Conservation (phyloP, 2,797 vertebrate species). For the Trachurus trachurus region DNA sequence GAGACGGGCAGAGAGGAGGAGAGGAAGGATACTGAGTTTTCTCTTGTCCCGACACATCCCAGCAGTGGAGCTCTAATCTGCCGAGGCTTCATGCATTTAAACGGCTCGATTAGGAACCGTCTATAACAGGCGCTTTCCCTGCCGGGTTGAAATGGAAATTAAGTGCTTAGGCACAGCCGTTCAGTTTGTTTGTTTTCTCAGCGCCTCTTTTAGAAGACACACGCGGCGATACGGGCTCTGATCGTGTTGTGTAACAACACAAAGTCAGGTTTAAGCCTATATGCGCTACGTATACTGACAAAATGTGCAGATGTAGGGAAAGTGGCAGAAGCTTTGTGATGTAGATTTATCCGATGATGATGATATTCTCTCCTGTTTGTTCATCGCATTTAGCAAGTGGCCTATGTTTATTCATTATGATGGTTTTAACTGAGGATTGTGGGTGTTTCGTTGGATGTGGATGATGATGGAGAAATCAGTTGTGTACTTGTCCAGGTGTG, state of each 20-base stretch:
- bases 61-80: constrained; percentile 73
- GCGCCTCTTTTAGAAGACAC: constrained; percentile 56
- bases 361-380: constrained; percentile 10
- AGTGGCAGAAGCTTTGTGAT: constrained; percentile 14
- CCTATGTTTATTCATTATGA: background rate
- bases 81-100: constrained; percentile 76
- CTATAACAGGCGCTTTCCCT: constrained; percentile 63
- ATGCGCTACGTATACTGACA: constrained; percentile 1
- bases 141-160: constrained; percentile 68
- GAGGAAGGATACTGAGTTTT: constrained; percentile 66
- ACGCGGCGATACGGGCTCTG: constrained; percentile 57
- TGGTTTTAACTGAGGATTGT: constrained; percentile 30
- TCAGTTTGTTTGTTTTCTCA: constrained; percentile 74
- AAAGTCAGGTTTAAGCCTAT: constrained; percentile 23
- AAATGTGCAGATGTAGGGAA: constrained; percentile 29
- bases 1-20: constrained; percentile 55
- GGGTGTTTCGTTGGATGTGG: constrained; percentile 35
- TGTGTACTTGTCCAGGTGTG: constrained; percentile 34
- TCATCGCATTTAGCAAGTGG: background rate
- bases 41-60: constrained; percentile 82
- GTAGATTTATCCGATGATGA: background rate
- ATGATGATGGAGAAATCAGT: constrained; percentile 43
- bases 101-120: constrained; percentile 70
- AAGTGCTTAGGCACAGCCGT: constrained; percentile 60
- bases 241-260: constrained; percentile 54